Percentiles rank a stretch among this genome's conserved stretches.
Conservation (phyloP, 2,888 invertebrate genomes). For the Cerastis leucographa region DNA sequence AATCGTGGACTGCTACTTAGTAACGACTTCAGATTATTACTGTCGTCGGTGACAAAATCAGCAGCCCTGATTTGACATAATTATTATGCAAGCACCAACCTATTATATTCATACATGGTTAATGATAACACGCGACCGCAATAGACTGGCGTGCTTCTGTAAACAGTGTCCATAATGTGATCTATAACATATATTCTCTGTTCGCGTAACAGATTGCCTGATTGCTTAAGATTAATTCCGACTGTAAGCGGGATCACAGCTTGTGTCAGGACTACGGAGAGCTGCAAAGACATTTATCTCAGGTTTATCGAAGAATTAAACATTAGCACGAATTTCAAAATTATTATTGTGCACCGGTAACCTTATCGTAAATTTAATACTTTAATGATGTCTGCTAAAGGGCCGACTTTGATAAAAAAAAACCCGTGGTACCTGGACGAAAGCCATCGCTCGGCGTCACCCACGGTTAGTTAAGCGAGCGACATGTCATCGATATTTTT, state of each 20-base stretch:
- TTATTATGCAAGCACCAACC: constrained; percentile 15
- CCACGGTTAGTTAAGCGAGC: constrained; percentile 82
- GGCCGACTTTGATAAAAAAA: constrained; percentile 84
- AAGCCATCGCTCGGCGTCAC: constrained; percentile 79
- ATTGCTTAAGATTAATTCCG: constrained; percentile 37
- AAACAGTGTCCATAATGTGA: constrained; percentile 54
- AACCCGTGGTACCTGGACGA: constrained; percentile 78
- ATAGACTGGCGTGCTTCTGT: constrained; percentile 43
- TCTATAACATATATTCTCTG: constrained; percentile 43
- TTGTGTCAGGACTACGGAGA: constrained; percentile 29
- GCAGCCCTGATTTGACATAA: constrained; percentile 29
- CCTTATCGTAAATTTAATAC: constrained; percentile 88
- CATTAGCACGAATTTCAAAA: constrained; percentile 70
- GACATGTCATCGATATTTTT: constrained; percentile 89
- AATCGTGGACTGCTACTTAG: constrained; percentile 17
- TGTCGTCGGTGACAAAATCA: constrained; percentile 19
- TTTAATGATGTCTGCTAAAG: constrained; percentile 85
- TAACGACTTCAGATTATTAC: constrained; percentile 41
- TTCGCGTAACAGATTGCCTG: constrained; percentile 46
- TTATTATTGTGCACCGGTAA: constrained; percentile 76
- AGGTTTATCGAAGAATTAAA: constrained; percentile 55
- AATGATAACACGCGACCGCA: constrained; percentile 51
- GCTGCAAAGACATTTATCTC: constrained; percentile 36
- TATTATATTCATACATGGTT: constrained; percentile 36
- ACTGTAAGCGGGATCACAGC: constrained; percentile 15